Evolutionary conservation across 1,140 invertebrate species (phyloP), one percentile per base, ranked within the genome.

Genomic region (Papilio dardanus): DNA sequence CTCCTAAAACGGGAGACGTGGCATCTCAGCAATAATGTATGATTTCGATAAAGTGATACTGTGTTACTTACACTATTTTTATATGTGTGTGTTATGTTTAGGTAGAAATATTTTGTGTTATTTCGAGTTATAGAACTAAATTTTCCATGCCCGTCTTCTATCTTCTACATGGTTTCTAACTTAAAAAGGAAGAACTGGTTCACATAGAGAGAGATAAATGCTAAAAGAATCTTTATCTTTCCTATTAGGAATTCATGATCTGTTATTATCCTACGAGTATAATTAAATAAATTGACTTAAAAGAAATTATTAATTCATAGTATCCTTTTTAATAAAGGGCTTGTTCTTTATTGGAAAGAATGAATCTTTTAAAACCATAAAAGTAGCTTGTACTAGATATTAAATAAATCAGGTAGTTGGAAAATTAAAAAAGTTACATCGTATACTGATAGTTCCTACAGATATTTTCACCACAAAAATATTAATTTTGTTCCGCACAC

Each of bases 1-100:
- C 86, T 87, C 83, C 87, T 88, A 90, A 88, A 92, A 88, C 85
- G 82, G 86, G 81, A 88, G 74, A 84, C 79, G 75, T 31, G 24
- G n/a, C 50, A 19, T 71, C 76, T 69, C 46, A 73, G 35, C 71
- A 58, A 58, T 73, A 73, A 73, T 73, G 30, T 54, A 73, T 54
- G 71, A 73, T 73, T 73, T 14, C 21, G 46, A 30, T 54, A 42
- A 73, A 73, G 24, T 62, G 54, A 62, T 62, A 28, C 12, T 58
- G 21, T 58, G 3, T 24, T 54, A 54, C 50, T 24, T 54, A 54
- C 50, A 14, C n/a, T 46, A 46, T 19, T 30, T 62, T 28, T 62
- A 62, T 62, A 28, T 62, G 24, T 12, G 24, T 0, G 21, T 54
- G 21, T n/a, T n/a, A n/a, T n/a, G n/a, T n/a, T n/a, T n/a, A n/a